Conservation (phyloP, 1,140 invertebrate genomes). For the Lutraria rhynchaena region DNA sequence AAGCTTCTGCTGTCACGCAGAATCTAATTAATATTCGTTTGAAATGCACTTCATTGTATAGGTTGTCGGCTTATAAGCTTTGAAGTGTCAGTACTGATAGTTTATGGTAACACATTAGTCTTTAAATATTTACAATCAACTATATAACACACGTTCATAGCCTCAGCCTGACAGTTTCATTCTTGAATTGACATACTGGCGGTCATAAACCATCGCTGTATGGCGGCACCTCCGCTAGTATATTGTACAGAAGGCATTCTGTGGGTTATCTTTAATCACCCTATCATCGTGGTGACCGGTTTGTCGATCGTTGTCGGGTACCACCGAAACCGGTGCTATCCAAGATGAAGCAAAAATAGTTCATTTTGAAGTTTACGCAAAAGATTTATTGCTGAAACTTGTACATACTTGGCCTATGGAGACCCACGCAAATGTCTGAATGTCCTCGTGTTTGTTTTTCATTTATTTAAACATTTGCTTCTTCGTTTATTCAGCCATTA, state of each 20-base stretch:
- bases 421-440: too few relatives aligned
- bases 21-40: slow-evolving; percentile 37
- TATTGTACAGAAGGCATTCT: not conserved
- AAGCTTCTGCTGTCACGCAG: slow-evolving; percentile 2
- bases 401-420: too few relatives aligned
- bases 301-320: too few relatives aligned
- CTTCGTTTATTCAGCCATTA: too few relatives aligned
- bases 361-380: too few relatives aligned
- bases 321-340: too few relatives aligned
- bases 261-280: too few relatives aligned
- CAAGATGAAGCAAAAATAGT: too few relatives aligned
- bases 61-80: slow-evolving; percentile 34
- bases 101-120: slow-evolving; percentile 53
- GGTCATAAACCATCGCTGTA: slow-evolving; percentile 26
- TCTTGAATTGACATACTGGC: slow-evolving; percentile 1
- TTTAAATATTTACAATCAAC: slow-evolving; percentile 51
- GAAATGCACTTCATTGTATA: slow-evolving; percentile 49
- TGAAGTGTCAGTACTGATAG: slow-evolving; percentile 46
- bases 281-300: too few relatives aligned
- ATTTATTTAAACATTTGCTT: too few relatives aligned
- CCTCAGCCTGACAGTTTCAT: slow-evolving; percentile 42
- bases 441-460: too few relatives aligned
- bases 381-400: too few relatives aligned
- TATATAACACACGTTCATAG: slow-evolving; percentile 29
- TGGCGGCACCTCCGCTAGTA: slow-evolving; percentile 5